Base-by-base conservation (phyloP, 1,140 invertebrate species). In the Mesaphorura yosii region DNA sequence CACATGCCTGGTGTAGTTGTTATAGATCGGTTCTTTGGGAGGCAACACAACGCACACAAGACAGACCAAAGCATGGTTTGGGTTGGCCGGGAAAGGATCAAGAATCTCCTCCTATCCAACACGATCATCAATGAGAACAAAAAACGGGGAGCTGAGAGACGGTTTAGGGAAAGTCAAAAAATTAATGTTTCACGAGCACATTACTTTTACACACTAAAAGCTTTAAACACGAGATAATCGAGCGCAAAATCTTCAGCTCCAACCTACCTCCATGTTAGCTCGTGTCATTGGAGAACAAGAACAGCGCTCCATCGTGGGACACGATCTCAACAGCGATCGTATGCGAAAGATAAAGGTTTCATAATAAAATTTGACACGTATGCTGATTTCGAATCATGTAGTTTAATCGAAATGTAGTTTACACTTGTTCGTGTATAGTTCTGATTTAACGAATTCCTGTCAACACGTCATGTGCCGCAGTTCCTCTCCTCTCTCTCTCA, bases 51-150 rank as follows among this genome's bases (percentile, higher is more conserved):
- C 51, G 54, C 49, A 57, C 49, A 42, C 25, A 27, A 51, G 34
- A 55, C n/a, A 55, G 57, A 62, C 55, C 58, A 62, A 62, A 62
- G 52, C 54, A 38, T 55, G 47, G 55, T 49, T 45, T 48, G 59
- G 60, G 57, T 62, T 58, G 60, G 60, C 53, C 55, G 53, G 53
- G 55, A 58, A 53, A 49, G 37, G 50, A 57, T 52, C 60, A 52
- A 45, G 49, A 62, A 58, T 62, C 60, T 62, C 60, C 60, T 62
- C 60, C 60, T 62, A 59, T 59, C 55, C 53, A 22, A 20, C 56
- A 59, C 53, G 42, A 62, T 57, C 53, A 62, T 58, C 60, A 62
- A 62, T 61, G 59, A 56, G 59, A 61, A 62, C 56, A 62, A 62
- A 62, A 62, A 57, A 5, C 51, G 49, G 34, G 57, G 40, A 38